Conservation (phyloP, 2,888 invertebrate species). For the Spilosoma lubricipeda region DNA sequence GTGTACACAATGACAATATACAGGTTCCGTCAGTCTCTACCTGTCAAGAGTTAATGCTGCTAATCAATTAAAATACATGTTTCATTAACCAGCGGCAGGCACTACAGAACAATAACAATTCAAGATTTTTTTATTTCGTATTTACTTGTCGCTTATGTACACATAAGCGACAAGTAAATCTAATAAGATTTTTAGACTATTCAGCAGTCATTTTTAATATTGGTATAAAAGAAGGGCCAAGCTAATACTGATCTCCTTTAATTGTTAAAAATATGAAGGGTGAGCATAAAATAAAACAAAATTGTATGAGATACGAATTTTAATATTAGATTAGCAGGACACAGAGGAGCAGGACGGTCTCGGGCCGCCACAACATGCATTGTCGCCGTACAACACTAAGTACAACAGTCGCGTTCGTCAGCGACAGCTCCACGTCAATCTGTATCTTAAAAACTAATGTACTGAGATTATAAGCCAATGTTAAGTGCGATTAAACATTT, state of each 20-base stretch:
- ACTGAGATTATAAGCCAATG: slow-evolving; percentile 4
- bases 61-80: too few relatives aligned
- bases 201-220: too few relatives aligned
- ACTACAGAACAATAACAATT: too few relatives aligned
- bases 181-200: too few relatives aligned
- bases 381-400: neutral
- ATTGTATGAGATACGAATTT: slow-evolving; percentile 7
- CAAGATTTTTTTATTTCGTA: too few relatives aligned
- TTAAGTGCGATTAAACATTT: neutral
- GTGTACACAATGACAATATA: too few relatives aligned
- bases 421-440: neutral
- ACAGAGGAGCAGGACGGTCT: neutral
- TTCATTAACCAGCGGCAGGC: too few relatives aligned
- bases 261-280: neutral
- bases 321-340: slow-evolving; percentile 12
- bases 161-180: too few relatives aligned
- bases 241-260: neutral
- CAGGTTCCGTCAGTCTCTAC: neutral
- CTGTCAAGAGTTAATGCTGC: neutral
- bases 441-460: neutral
- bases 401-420: neutral
- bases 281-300: slow-evolving; percentile 7
- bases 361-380: neutral
- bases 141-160: too few relatives aligned
- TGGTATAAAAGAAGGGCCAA: too few relatives aligned